Evolutionary conservation across 2,113 vertebrate genomes (phyloP), one percentile per base, ranked within the genome.

Genomic region (Ciconia boyciana): DNA sequence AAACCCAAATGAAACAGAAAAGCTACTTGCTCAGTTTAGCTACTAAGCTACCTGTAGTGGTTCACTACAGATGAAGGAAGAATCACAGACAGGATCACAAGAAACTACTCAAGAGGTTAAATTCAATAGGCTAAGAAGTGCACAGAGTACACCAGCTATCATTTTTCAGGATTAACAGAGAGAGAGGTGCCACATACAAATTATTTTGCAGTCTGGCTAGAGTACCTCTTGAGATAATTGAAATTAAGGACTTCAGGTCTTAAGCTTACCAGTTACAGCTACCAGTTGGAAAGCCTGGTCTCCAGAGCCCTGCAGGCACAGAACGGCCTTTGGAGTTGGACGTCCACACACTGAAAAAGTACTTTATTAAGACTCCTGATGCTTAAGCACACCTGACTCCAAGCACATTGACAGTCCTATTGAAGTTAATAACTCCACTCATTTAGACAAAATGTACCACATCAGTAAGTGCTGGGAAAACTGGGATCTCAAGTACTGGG

Each of bases 311-410:
- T 9, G 66, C 0, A 2, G 55, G 48, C 46, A 60, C 64, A 57
- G 17, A 57, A 41, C 0, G 0, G 36, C 55, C 60, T 32, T 24
- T n/a, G 41, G 32, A 65, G 25, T 43, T 3, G 1, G 18, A 41
- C 1, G 2, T 28, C 55, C 51, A 57, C 19, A 14, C 16, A 8
- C 52, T 29, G 44, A 32, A 61, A 83, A 46, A 74, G 57, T 11
- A 25, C 71, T 79, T 60, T 46, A 32, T 11, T n/a, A n/a, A n/a
- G 41, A 26, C 5, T 70, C 28, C 21, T 21, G 11, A 48, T 49
- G 44, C 65, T 61, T 11, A 29, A 44, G 28, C 21, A 48, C 57
- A n/a, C 44, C 79, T 24, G 60, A 34, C 16, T 13, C 16, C 7
- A 18, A 78, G 76, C 32, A 54, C 22, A 19, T 0, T 16, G 83